These are phyloP conservation scores for Phoenoteleia sp. DNA, from an alignment of 2,888 invertebrate genomes.

Conservation along the genomic window DNA sequence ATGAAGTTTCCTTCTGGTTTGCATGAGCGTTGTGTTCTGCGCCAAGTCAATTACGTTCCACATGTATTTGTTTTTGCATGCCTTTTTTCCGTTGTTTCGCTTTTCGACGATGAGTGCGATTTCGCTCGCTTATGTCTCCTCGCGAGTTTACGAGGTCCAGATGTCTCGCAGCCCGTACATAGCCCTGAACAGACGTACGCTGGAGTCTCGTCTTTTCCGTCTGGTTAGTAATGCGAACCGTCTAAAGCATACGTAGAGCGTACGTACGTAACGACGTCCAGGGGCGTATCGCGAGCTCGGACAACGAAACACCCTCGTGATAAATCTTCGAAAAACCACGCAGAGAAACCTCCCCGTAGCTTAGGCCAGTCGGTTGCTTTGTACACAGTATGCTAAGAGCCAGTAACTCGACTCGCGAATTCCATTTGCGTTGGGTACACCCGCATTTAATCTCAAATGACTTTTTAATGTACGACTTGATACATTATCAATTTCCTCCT, in stretches of 20 bases:
- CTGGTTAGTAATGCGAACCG: constrained; percentile 64
- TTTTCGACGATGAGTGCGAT: constrained; percentile 42
- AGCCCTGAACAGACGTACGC: constrained; percentile 48
- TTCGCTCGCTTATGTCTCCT: constrained; percentile 46
- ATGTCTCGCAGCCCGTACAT: constrained; percentile 62
- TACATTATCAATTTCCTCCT: constrained; percentile 21
- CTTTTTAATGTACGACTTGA: constrained; percentile 21
- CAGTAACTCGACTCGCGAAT: constrained; percentile 39
- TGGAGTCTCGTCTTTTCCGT: constrained; percentile 55
- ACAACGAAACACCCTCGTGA: constrained; percentile 48
- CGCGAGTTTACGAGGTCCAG: constrained; percentile 63
- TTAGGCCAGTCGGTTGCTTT: constrained; percentile 33
- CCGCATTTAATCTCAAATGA: constrained; percentile 32
- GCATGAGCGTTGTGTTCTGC: constrained; percentile 28
- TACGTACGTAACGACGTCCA: constrained; percentile 56
- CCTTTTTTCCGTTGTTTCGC: constrained; percentile 19
- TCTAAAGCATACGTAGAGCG: constrained; percentile 58
- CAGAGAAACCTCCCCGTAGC: neutral
- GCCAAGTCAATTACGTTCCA: constrained; percentile 32
- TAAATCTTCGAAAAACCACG: constrained; percentile 61
- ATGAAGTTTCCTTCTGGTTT: constrained; percentile 29
- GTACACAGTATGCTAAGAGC: constrained; percentile 26
- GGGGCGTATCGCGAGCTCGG: constrained; percentile 59
- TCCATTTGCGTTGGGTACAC: constrained; percentile 15
- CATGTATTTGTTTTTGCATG: constrained; percentile 37